Evolutionary conservation across 2,888 invertebrate genomes (phyloP).

Genomic region (Eupithecia exiguata): DNA sequence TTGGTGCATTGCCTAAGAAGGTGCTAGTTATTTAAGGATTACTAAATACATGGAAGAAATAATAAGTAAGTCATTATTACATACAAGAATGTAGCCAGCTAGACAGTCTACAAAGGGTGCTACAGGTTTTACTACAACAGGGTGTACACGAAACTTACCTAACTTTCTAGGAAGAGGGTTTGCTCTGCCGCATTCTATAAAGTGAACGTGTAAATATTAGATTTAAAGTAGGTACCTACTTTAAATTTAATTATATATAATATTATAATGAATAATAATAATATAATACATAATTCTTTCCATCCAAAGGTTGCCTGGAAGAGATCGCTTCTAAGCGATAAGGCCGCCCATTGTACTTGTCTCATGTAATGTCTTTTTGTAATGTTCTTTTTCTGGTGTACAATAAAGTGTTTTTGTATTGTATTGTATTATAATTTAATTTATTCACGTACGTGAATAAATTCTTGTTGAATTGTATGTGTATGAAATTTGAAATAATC

Average conservation of each 20-base stretch:
- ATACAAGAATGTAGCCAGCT: constrained; percentile 1
- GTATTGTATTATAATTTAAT: too few species aligned
- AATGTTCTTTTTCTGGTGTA: too few species aligned
- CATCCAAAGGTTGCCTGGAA: too few species aligned
- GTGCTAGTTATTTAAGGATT: constrained; percentile 2
- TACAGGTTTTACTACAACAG: constrained; percentile 17
- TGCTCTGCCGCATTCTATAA: constrained; percentile 82
- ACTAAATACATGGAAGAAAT: background rate
- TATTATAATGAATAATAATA: too few species aligned
- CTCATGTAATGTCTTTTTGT: too few species aligned
- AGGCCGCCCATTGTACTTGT: too few species aligned
- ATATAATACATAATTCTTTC: too few species aligned
- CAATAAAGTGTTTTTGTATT: too few species aligned
- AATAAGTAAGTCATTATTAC: constrained; percentile 2
- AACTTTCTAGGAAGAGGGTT: constrained; percentile 80
- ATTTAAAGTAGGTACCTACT: constrained; percentile 37
- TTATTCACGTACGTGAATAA: constrained; percentile 22
- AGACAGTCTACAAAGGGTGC: constrained; percentile 18
- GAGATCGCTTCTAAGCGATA: too few species aligned
- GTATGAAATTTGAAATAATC: background rate
- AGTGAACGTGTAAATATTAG: constrained; percentile 57
- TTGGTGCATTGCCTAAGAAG: background rate
- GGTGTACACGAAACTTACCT: constrained; percentile 61
- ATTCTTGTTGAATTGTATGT: too few species aligned
- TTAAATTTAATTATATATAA: too few species aligned